Conservation (phyloP, 2,113 vertebrate genomes). For the Perccottus glenii region DNA sequence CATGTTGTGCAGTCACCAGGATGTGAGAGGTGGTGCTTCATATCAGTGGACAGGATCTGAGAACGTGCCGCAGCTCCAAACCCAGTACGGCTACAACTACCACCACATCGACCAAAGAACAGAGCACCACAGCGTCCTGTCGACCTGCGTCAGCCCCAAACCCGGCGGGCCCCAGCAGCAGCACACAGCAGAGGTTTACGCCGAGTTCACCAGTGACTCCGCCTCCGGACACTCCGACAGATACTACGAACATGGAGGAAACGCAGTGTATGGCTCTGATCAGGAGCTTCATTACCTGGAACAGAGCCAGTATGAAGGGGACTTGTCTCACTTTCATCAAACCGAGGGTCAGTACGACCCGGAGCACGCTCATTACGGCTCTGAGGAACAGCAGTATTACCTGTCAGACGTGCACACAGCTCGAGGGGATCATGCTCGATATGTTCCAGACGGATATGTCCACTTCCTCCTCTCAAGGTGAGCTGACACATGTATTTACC, state of each 20-base stretch:
- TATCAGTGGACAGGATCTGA: conserved; percentile 50
- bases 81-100: conserved; percentile 69
- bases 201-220: conserved; percentile 61
- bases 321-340: conserved; percentile 27
- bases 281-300: conserved; percentile 19
- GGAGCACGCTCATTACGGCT: conserved; percentile 28
- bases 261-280: conserved; percentile 11
- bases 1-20: conserved; percentile 22
- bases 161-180: not conserved
- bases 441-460: conserved; percentile 60
- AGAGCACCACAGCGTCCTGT: conserved; percentile 48
- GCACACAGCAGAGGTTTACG: conserved; percentile 49
- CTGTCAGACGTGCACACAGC: conserved; percentile 27
- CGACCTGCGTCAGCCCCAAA: conserved; percentile 28
- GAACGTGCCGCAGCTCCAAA: conserved; percentile 51
- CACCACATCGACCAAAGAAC: conserved; percentile 74
- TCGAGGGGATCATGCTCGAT: conserved; percentile 57
- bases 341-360: conserved; percentile 31
- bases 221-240: conserved; percentile 28
- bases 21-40: conserved; percentile 29
- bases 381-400: conserved; percentile 36
- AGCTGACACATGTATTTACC: conserved; percentile 14
- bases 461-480: conserved; percentile 62
- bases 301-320: conserved; percentile 23
- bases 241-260: conserved; percentile 28